Conservation (phyloP, 2,797 vertebrate species). For the Peromyscus attwateri region DNA sequence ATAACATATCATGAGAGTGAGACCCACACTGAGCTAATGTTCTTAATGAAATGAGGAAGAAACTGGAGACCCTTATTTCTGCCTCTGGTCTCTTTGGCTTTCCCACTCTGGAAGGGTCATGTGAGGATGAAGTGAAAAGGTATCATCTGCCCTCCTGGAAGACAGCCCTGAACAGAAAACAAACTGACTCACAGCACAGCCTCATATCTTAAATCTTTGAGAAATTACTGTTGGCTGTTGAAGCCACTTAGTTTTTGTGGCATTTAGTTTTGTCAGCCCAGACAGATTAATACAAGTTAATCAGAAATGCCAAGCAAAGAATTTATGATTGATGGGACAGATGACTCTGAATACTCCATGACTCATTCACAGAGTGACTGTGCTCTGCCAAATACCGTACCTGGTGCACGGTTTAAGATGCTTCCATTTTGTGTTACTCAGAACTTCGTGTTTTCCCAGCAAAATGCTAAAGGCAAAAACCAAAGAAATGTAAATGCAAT, state of each 20-base stretch:
- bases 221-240: neutral
- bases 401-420: neutral
- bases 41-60: neutral
- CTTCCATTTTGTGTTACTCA: neutral
- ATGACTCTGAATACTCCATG: neutral
- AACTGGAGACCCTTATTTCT: neutral
- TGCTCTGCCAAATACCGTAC: neutral
- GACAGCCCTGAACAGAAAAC: neutral
- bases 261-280: neutral
- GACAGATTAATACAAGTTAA: neutral
- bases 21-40: neutral
- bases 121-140: too few species aligned
- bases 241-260: neutral
- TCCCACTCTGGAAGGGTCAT: neutral
- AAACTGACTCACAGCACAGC: neutral
- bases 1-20: neutral
- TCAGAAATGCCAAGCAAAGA: neutral
- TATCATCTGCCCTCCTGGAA: neutral
- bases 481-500: neutral
- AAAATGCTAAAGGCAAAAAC: neutral
- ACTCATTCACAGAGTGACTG: neutral
- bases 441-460: neutral
- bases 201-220: neutral
- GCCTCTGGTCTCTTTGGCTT: fast-evolving
- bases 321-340: neutral